phyloP scores from a whole-genome alignment of 1,140 invertebrate genomes.

The Andricus grossulariae region DNA sequence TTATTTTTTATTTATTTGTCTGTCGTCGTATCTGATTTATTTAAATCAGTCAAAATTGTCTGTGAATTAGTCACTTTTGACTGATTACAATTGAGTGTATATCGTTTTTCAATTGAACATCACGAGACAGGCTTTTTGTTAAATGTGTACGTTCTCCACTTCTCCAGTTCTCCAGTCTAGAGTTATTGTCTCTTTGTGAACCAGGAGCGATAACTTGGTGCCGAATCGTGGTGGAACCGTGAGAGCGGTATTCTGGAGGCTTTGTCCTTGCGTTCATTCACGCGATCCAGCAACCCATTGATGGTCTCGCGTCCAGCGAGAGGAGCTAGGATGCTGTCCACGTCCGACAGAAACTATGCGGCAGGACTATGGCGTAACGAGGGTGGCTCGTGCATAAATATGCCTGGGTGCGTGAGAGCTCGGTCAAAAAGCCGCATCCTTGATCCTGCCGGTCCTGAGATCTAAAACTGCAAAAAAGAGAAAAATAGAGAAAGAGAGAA shows the following conservation, averaged over 20 bases:
- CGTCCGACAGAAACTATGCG: constrained; percentile 69
- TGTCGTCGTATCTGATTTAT: too few species aligned
- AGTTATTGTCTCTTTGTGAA: constrained; percentile 61
- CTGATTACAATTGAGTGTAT: too few species aligned
- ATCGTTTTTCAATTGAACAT: background rate
- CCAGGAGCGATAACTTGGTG: constrained; percentile 55
- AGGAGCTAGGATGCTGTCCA: constrained; percentile 50
- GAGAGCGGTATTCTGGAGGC: constrained; percentile 71
- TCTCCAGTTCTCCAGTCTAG: constrained; percentile 33
- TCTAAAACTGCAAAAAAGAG: constrained; percentile 14
- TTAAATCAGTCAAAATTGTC: too few species aligned
- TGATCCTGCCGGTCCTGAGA: constrained; percentile 39
- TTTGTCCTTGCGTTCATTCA: constrained; percentile 70
- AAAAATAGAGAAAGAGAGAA: constrained; percentile 8
- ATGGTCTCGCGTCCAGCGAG: constrained; percentile 55
- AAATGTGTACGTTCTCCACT: background rate
- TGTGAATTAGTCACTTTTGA: too few species aligned
- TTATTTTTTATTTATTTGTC: too few species aligned
- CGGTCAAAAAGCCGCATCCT: constrained; percentile 59
- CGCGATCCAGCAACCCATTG: constrained; percentile 68
- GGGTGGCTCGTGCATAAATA: constrained; percentile 63
- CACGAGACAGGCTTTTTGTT: background rate
- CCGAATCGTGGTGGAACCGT: constrained; percentile 63
- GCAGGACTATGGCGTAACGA: constrained; percentile 70
- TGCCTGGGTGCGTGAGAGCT: constrained; percentile 50